Percentiles rank a stretch among this genome's conserved stretches.
These are phyloP conservation scores for Agrotis exclamationis DNA, from an alignment of 2,888 invertebrate genomes.

Conservation along the genomic window DNA sequence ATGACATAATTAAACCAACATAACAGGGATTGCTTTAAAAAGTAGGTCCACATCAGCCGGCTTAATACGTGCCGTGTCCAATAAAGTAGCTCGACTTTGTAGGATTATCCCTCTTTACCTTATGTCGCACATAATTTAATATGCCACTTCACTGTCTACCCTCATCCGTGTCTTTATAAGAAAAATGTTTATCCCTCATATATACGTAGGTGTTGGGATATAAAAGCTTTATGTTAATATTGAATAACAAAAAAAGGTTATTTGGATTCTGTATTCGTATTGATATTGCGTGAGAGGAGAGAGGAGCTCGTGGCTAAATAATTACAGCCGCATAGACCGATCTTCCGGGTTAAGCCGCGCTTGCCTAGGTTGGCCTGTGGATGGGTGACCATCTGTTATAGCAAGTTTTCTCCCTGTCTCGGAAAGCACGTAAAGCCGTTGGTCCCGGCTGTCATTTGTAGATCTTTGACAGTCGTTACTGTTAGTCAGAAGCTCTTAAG, in stretches of 20 bases:
- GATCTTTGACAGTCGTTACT: too few relatives aligned
- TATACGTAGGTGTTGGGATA: conserved; percentile 52
- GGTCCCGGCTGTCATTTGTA: too few relatives aligned
- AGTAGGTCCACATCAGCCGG: conserved; percentile 49
- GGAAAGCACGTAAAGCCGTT: too few relatives aligned
- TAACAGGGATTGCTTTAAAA: conserved; percentile 59
- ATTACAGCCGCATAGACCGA: too few relatives aligned
- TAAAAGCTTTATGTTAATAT: conserved; percentile 29
- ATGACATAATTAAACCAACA: conserved; percentile 46
- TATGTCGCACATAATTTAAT: conserved; percentile 86
- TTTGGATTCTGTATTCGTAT: conserved; percentile 30
- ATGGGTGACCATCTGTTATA: too few relatives aligned
- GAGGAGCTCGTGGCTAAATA: too few relatives aligned
- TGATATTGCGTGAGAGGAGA: conserved; percentile 4
- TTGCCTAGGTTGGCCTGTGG: too few relatives aligned
- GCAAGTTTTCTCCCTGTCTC: too few relatives aligned
- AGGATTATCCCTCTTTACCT: conserved; percentile 88
- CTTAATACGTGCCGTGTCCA: conserved; percentile 76
- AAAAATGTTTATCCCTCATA: conserved; percentile 61
- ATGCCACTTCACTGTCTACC: conserved; percentile 85
- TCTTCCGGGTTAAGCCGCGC: too few relatives aligned
- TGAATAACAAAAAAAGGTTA: conserved; percentile 35
- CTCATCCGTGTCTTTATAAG: conserved; percentile 77
- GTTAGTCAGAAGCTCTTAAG: too few relatives aligned
- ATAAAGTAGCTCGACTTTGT: conserved; percentile 82